A percentile compares a stretch with the other conserved stretches of the same genome.
phyloP scores from a whole-genome alignment of 2,888 invertebrate genomes.

The Heteromurus nitidus region DNA sequence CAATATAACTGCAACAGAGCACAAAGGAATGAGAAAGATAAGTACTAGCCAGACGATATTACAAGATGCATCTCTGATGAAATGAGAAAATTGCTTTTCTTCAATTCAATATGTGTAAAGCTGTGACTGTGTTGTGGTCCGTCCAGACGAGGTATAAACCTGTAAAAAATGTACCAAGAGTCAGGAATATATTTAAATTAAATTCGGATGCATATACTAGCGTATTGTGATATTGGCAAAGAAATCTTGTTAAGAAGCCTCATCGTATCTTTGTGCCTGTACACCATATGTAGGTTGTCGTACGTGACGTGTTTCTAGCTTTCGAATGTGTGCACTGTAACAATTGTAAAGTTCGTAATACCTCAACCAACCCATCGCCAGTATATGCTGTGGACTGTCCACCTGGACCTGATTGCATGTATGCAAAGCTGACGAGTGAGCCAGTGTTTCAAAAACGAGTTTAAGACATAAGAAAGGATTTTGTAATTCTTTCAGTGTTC shows the following conservation, averaged over 20 bases:
- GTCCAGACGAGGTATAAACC: too few relatives aligned
- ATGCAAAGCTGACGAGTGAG: background rate
- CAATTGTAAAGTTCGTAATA: background rate
- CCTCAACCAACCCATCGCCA: background rate
- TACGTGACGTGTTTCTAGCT: background rate
- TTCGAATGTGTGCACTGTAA: background rate
- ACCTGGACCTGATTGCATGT: background rate
- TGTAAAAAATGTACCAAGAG: too few relatives aligned
- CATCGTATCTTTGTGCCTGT: slow-evolving; percentile 6
- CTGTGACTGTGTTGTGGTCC: too few relatives aligned
- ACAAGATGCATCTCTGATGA: background rate
- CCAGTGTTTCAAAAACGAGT: background rate
- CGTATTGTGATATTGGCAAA: background rate
- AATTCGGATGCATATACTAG: background rate
- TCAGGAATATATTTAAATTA: background rate
- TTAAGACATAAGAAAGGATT: background rate
- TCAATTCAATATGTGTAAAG: too few relatives aligned
- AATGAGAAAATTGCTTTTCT: too few relatives aligned
- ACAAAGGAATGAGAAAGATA: slow-evolving; percentile 4
- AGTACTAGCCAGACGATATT: background rate
- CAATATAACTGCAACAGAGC: background rate
- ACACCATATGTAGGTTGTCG: background rate
- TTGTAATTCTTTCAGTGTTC: background rate
- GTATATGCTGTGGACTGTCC: background rate
- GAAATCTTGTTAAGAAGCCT: slow-evolving; percentile 21